These are phyloP conservation scores for Sinocyclocheilus rhinocerous DNA, from an alignment of 2,113 vertebrate species.

Conservation along the genomic window DNA sequence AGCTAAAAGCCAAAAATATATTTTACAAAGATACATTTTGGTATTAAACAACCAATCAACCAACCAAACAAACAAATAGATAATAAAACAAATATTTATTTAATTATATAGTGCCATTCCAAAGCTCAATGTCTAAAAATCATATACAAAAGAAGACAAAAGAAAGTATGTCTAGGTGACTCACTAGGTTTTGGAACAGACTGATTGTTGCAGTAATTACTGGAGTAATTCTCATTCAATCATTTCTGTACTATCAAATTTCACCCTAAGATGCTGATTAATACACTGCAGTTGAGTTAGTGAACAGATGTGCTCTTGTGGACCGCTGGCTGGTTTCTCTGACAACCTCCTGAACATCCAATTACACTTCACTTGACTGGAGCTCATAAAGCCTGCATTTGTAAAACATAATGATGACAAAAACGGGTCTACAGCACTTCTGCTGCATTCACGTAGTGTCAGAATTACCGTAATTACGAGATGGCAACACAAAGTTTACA, in stretches of 20 bases:
- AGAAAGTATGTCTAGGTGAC: neutral
- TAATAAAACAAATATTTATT: neutral
- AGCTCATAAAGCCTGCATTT: slow-evolving; percentile 48
- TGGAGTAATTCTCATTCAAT: neutral
- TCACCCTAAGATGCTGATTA: neutral
- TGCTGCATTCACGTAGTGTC: neutral
- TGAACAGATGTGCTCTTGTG: neutral
- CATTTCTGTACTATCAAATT: neutral
- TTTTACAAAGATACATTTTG: neutral
- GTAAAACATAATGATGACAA: neutral
- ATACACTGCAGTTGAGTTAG: neutral
- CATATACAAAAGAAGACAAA: neutral
- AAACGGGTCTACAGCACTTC: neutral
- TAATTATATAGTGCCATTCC: neutral
- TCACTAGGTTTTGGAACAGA: neutral
- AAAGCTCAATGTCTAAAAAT: neutral
- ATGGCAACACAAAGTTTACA: neutral
- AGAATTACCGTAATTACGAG: neutral
- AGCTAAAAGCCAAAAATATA: neutral
- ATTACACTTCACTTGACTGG: slow-evolving; percentile 42
- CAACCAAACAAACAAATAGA: neutral
- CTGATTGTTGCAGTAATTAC: neutral
- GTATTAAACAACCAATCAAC: neutral
- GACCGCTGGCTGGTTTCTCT: slow-evolving; percentile 17
- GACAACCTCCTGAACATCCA: slow-evolving; percentile 47